Evolutionary conservation across 2,797 vertebrate species (phyloP), one percentile per base, ranked within the genome.

Genomic region (Esox lucius): DNA sequence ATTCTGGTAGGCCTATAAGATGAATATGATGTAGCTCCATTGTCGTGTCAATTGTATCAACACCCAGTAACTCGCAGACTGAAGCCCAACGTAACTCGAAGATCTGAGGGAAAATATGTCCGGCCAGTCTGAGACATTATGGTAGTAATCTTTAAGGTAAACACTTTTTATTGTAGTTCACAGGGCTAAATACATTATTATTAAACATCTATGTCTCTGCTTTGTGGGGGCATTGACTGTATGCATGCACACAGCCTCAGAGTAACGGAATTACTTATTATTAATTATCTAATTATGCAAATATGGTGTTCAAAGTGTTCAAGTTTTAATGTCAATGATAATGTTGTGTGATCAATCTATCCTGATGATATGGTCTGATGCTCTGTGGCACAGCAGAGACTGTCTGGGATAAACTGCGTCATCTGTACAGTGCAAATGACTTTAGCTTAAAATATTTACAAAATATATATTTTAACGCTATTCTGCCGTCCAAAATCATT

Each of bases 201-300:
- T 73, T 76, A 71, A 80, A 70, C 75, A 62, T 61, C 15, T 65
- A 72, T 73, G 75, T 82, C 71, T 80, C 82, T 82, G 84, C 81
- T 85, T 89, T 83, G 84, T 88, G 83, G 87, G 86, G 84, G 87
- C 0, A 24, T 56, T 24, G 56, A 84, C 84, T 79, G 87, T 85
- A 87, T 83, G 83, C 89, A 88, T 86, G 87, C 83, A 89, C 85
- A 73, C 48, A 77, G 74, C 73, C 78, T 79, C 78, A 73, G 67
- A 83, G 64, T 61, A 24, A 83, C 64, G 9, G 78, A 75, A 79
- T 75, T 75, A 78, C 78, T 75, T 75, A 78, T 16, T 72, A 35
- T 31, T 80, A 77, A 66, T 42, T 42, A 83, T 78, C 91, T 87
- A 92, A 61, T 92, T 95, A 95, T 95, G 93, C 93, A 95, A 95